Evolutionary conservation across 1,140 invertebrate species (phyloP), one percentile per base, ranked within the genome.

Genomic region (Ctenoplectra terminalis): DNA sequence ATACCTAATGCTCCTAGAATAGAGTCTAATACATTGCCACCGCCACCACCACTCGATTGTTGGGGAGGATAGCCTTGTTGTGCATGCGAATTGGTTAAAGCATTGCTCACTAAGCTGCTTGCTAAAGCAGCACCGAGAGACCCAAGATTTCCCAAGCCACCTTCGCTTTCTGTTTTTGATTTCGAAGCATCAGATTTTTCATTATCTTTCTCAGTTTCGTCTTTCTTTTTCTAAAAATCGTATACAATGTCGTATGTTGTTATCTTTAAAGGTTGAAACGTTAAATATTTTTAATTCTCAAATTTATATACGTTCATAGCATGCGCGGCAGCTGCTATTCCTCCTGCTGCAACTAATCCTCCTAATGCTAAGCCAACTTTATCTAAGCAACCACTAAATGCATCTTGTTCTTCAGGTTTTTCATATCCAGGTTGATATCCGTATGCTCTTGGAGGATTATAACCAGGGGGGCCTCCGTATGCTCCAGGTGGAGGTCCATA

Each of bases 281-380:
- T 31, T 34, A 69, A 37, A 43, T 17, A 63, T 48, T 34, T 13
- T 34, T 73, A 31, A 37, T 26, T 58, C 8, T 31, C 17, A n/a
- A 50, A 34, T 26, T 69, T 81, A 86, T 54, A 72, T 84, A 93
- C 93, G 82, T 91, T 92, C 9, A 90, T 81, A 29, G 92, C 93
- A 75, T 91, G 90, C 72, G 92, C 90, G 31, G 91, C 91, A n/a
- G 92, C 92, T 48, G 93, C 93, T 46, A 92, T 91, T 34, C 93
- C 93, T 83, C 93, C 93, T 74, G 92, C 93, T 31, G 92, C 93
- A 66, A 92, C 90, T 50, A 93, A 84, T 71, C 92, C 93, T 26
- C 93, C 92, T 50, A 93, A 58, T 29, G 93, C 92, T 48, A 94
- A 61, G 40, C 92, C 92, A 79, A 93, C 89, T 91, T 93, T 93